These are phyloP conservation scores for Eupithecia centaureata DNA, from an alignment of 2,888 invertebrate species.

Conservation along the genomic window DNA sequence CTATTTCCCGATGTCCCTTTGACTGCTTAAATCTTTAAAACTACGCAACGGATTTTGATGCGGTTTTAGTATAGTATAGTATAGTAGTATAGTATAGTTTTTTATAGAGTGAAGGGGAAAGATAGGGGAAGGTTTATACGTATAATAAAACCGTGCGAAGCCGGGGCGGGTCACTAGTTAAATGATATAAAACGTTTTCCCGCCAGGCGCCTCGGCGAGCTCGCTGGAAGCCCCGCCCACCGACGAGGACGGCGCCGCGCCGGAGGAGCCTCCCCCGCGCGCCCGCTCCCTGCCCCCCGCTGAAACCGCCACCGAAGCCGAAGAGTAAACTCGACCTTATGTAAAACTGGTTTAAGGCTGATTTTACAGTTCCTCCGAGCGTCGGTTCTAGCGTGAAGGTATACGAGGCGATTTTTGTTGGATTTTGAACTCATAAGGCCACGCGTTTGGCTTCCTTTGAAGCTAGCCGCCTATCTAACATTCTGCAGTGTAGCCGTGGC, in stretches of 20 bases:
- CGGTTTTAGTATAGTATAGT: too few species aligned
- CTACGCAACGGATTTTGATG: too few species aligned
- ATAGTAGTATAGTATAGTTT: too few species aligned
- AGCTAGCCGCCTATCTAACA: not conserved
- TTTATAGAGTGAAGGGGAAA: too few species aligned
- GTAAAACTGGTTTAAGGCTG: not conserved
- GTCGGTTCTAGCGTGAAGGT: not conserved
- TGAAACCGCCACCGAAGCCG: conserved; percentile 79
- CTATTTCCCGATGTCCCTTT: too few species aligned
- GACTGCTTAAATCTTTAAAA: too few species aligned
- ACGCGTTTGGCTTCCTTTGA: too few species aligned
- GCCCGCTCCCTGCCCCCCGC: conserved; percentile 63
- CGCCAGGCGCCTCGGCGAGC: conserved; percentile 15
- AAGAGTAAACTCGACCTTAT: conserved; percentile 48
- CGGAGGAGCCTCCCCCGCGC: conserved; percentile 36
- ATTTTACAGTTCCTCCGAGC: not conserved
- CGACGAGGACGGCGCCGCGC: conserved; percentile 31
- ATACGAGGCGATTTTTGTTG: not conserved
- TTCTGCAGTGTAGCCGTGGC: not conserved
- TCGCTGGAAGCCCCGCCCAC: conserved; percentile 33
- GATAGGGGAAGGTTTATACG: too few species aligned
- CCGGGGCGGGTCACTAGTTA: too few species aligned
- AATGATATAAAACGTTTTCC: too few species aligned
- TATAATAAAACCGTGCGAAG: too few species aligned
- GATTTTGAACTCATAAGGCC: not conserved